Evolutionary conservation across 2,113 vertebrate genomes (phyloP), one percentile per base, ranked within the genome.

Genomic region (Oenanthe melanoleuca): DNA sequence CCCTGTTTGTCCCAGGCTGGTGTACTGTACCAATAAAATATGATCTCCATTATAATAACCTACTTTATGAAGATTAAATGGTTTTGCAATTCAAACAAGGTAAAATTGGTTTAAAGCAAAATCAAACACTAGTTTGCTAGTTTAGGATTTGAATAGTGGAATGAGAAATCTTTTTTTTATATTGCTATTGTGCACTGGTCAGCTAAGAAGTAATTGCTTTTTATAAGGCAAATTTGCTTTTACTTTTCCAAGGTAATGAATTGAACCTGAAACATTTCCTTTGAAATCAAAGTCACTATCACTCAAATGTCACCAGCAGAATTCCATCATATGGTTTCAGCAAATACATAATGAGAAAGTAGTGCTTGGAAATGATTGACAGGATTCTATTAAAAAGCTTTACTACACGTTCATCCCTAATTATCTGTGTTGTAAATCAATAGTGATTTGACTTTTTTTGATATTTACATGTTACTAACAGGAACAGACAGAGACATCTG

Each of bases 191-290:
- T 98, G 98, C 98, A 98, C 98, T 98, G 98, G 98, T 99, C 98
- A 99, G 98, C 98, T 96, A 98, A 97, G 97, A 98, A 98, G 98
- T 99, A 99, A 99, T 99, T 99, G 99, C 99, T 99, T 99, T 99
- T 98, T 98, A 99, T 98, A 99, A 98, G 98, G 98, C 98, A 99
- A 99, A 99, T 99, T 99, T 99, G 98, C 98, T 99, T 99, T 99
- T 99, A 99, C 98, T 99, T 98, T 98, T 98, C 97, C 92, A 96
- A 98, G 98, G 98, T 99, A 99, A 99, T 99, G 99, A 99, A 99
- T 99, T 98, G 98, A 99, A 99, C 98, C 98, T 97, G 97, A 98
- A 99, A 99, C 98, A 98, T 98, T 98, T 99, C 98, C 98, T 98
- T 96, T 93, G 97, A 98, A 98, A 98, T 98, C 98, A 97, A 98